Conservation (phyloP, 1,140 invertebrate genomes). For the Brachystomella parvula region DNA sequence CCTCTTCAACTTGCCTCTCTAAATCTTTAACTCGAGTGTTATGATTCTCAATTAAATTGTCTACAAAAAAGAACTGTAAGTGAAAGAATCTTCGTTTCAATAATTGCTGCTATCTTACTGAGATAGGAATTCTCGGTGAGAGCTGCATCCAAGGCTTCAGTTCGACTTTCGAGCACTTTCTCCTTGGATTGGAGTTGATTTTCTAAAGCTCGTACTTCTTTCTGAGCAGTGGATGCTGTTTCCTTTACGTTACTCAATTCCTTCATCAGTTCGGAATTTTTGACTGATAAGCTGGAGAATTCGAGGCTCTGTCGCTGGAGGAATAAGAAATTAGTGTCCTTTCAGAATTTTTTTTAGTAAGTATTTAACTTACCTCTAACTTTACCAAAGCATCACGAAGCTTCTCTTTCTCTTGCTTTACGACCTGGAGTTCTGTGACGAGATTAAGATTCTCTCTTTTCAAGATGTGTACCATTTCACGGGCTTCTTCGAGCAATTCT, state of each 20-base stretch:
- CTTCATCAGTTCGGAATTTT: background rate
- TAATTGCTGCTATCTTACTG: too few relatives aligned
- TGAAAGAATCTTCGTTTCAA: too few relatives aligned
- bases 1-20: too few relatives aligned
- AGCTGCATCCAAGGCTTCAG: slow-evolving; percentile 11
- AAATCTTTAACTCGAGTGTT: too few relatives aligned
- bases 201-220: background rate
- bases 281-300: background rate
- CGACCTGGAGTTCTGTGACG: background rate
- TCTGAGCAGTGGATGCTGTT: background rate
- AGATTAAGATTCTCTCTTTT: slow-evolving; percentile 14
- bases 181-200: background rate
- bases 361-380: slow-evolving; percentile 18
- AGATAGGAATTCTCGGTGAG: background rate
- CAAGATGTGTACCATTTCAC: slow-evolving; percentile 17
- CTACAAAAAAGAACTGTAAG: too few relatives aligned
- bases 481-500: slow-evolving; percentile 35
- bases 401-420: background rate
- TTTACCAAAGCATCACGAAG: slow-evolving; percentile 18
- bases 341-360: background rate
- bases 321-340: slow-evolving; percentile 1
- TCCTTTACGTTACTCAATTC: background rate
- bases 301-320: background rate
- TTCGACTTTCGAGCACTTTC: background rate
- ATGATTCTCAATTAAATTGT: too few relatives aligned